These are phyloP conservation scores for Pediacus dermestoides DNA, from an alignment of 2,888 invertebrate genomes.

Conservation along the genomic window DNA sequence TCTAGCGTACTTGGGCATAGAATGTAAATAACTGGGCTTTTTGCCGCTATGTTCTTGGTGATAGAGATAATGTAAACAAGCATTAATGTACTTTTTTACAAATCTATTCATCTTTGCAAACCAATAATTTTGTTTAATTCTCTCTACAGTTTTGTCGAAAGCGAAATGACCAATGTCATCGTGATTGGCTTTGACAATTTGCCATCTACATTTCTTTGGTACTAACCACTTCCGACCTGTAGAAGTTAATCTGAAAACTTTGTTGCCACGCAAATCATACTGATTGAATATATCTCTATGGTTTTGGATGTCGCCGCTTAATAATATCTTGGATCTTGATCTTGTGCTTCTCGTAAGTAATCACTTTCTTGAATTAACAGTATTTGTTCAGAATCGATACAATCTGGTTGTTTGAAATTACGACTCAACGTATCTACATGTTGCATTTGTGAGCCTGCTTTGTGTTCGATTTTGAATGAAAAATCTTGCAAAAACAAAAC, in stretches of 20 bases:
- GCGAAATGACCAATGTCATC: constrained; percentile 33
- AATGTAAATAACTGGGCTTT: constrained; percentile 12
- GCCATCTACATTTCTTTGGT: constrained; percentile 29
- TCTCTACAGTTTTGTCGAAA: constrained; percentile 26
- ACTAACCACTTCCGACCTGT: constrained; percentile 19
- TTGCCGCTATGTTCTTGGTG: constrained; percentile 10
- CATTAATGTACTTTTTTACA: constrained; percentile 10
- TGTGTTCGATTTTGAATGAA: constrained; percentile 18
- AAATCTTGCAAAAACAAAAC: constrained; percentile 21
- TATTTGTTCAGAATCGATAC: constrained; percentile 4
- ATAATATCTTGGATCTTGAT: constrained; percentile 17
- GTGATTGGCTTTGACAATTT: constrained; percentile 24
- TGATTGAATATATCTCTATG: constrained; percentile 20
- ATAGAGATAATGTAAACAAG: constrained; percentile 10
- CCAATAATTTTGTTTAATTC: constrained; percentile 12
- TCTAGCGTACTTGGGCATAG: constrained; percentile 11
- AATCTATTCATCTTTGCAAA: constrained; percentile 14
- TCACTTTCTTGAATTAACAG: constrained; percentile 17
- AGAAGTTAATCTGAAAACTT: constrained; percentile 17
- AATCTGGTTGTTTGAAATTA: constrained; percentile 11
- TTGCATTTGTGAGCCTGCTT: constrained; percentile 27
- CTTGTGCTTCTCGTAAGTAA: constrained; percentile 21
- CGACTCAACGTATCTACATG: constrained; percentile 39
- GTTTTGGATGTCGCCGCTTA: constrained; percentile 16
- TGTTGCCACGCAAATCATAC: constrained; percentile 17